Conservation (phyloP, 2,888 invertebrate genomes). For the Mactromeris polynyma region DNA sequence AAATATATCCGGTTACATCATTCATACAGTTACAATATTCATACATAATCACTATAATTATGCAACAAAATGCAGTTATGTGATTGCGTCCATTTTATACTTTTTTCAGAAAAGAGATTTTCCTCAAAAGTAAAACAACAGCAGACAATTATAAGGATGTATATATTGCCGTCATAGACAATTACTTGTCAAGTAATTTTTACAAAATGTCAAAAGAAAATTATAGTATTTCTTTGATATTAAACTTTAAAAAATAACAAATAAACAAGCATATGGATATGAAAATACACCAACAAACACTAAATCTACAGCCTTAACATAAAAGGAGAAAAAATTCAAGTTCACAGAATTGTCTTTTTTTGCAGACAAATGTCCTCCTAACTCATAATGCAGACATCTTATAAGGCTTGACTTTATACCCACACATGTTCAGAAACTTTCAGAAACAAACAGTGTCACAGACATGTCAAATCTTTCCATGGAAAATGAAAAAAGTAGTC, state of each 20-base stretch:
- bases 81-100: neutral
- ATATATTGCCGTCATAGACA: neutral
- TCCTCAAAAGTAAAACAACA: neutral
- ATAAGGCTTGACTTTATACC: too few relatives aligned
- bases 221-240: constrained; percentile 6
- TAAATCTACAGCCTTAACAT: neutral
- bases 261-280: constrained; percentile 8
- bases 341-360: too few relatives aligned
- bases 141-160: too few relatives aligned
- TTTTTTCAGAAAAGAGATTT: neutral
- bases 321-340: neutral
- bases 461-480: neutral
- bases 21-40: constrained; percentile 10
- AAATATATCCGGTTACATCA: neutral
- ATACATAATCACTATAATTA: neutral
- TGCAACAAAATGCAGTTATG: constrained; percentile 14
- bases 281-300: neutral
- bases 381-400: too few relatives aligned
- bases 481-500: neutral
- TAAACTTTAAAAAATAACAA: neutral
- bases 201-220: constrained; percentile 2
- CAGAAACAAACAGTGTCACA: too few relatives aligned
- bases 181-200: neutral
- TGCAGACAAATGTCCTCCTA: too few relatives aligned
- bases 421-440: too few relatives aligned